These are phyloP conservation scores for Idaea straminata DNA, from an alignment of 2,888 invertebrate genomes.

Conservation along the genomic window DNA sequence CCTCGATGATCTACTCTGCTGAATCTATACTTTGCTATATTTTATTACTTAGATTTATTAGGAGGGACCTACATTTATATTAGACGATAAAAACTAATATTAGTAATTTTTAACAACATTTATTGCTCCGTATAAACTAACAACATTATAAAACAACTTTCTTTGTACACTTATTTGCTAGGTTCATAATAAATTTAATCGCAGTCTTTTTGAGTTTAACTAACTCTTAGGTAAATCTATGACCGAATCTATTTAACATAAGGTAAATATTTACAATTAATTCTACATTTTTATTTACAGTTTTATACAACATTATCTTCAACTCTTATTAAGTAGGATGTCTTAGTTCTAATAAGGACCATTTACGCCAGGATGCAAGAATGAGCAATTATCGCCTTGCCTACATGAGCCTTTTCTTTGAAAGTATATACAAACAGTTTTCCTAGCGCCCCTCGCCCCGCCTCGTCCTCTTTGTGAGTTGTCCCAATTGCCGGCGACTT, in stretches of 20 bases:
- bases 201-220: constrained; percentile 9
- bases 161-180: not conserved
- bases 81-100: not conserved
- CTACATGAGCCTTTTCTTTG: constrained; percentile 90
- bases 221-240: not conserved
- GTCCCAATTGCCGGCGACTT: constrained; percentile 70
- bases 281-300: constrained; percentile 9
- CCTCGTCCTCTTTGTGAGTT: constrained; percentile 71
- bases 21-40: no score
- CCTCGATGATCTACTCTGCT: no score
- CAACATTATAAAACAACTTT: not conserved
- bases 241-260: not conserved
- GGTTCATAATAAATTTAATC: not conserved
- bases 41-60: no score
- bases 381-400: constrained; percentile 90
- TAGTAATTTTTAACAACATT: not conserved
- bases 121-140: not conserved
- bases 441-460: constrained; percentile 75
- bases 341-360: constrained; percentile 65
- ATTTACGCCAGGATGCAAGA: constrained; percentile 87
- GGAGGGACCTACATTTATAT: no score
- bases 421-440: constrained; percentile 87
- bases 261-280: not conserved
- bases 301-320: constrained; percentile 12
- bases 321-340: not conserved